These are phyloP conservation scores for Platycnemis pennipes DNA, from an alignment of 2,888 invertebrate species.

Conservation along the genomic window DNA sequence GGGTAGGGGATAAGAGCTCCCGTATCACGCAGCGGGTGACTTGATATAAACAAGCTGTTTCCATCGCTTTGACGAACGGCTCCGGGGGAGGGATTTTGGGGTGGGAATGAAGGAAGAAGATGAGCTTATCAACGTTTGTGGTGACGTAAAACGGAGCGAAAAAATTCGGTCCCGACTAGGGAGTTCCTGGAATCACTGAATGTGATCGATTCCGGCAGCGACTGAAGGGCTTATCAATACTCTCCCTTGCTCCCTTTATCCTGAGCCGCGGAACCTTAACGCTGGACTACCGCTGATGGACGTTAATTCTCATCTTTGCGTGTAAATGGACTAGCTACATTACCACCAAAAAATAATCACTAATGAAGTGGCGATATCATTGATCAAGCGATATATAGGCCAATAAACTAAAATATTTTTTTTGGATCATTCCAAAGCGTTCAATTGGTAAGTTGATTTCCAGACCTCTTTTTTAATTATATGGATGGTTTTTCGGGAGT, in stretches of 20 bases:
- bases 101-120: neutral
- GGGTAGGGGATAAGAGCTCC: neutral
- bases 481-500: too few species aligned
- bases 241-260: neutral
- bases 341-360: too few species aligned
- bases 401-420: too few species aligned
- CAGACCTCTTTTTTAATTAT: too few species aligned
- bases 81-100: neutral
- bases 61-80: neutral
- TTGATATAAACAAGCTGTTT: slow-evolving; percentile 35
- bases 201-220: neutral
- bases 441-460: too few species aligned
- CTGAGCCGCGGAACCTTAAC: neutral
- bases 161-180: neutral
- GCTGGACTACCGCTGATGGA: too few species aligned
- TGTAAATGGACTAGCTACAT: too few species aligned
- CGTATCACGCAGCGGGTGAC: slow-evolving; percentile 16
- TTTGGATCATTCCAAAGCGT: too few species aligned
- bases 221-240: neutral
- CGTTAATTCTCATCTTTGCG: too few species aligned
- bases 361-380: too few species aligned
- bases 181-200: neutral
- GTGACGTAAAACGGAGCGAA: neutral
- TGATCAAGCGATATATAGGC: too few species aligned
- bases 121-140: neutral